phyloP scores from a whole-genome alignment of 2,888 invertebrate species.

The Plagiodera versicolora region DNA sequence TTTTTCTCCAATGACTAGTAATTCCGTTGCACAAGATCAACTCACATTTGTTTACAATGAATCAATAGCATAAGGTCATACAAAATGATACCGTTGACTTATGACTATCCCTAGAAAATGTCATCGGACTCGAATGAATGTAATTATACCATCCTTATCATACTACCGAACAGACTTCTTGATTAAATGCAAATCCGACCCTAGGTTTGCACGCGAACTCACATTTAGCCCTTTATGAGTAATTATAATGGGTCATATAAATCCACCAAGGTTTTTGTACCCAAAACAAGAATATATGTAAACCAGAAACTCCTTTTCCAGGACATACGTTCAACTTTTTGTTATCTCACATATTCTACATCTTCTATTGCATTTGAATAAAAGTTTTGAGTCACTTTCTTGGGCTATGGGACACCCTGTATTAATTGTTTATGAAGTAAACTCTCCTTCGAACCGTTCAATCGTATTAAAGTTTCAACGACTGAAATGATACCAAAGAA shows the following conservation, averaged over 20 bases:
- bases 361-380: too few relatives aligned
- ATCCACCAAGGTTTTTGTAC: slow-evolving; percentile 34
- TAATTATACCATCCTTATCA: neutral
- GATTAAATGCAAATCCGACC: slow-evolving; percentile 39
- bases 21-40: too few relatives aligned
- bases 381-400: too few relatives aligned
- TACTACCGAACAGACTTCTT: slow-evolving; percentile 36
- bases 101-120: neutral
- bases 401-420: too few relatives aligned
- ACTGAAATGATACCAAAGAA: too few relatives aligned
- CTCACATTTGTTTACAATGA: neutral
- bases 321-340: too few relatives aligned
- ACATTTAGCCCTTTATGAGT: slow-evolving; percentile 39
- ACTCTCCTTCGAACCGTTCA: too few relatives aligned
- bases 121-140: slow-evolving; percentile 6
- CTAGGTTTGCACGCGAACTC: slow-evolving; percentile 39
- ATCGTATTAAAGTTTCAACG: too few relatives aligned
- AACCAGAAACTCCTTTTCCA: too few relatives aligned
- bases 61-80: neutral
- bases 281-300: slow-evolving; percentile 1
- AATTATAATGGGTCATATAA: slow-evolving; percentile 36
- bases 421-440: too few relatives aligned
- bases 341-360: too few relatives aligned
- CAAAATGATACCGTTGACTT: neutral
- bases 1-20: too few relatives aligned